Percentiles rank a stretch among this genome's conserved stretches.
These are phyloP conservation scores for Amphipyra tragopoginis DNA, from an alignment of 2,888 invertebrate species.

Conservation along the genomic window DNA sequence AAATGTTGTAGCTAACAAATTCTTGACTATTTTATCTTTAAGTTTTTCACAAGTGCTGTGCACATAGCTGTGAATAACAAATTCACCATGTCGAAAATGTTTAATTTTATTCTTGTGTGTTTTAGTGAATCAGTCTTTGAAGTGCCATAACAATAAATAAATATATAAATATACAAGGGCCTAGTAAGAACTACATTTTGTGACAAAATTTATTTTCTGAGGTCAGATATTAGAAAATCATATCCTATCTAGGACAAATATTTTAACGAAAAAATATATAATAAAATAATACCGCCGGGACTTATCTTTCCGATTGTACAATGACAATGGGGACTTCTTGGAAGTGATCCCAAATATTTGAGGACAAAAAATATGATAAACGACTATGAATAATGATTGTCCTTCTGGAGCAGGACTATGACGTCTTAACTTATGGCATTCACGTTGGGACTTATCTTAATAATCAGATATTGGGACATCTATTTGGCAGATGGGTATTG, in stretches of 20 bases:
- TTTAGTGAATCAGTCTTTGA: no score
- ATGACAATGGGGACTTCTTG: conserved; percentile 49
- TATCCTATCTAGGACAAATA: background rate
- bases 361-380: conserved; percentile 64
- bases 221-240: background rate
- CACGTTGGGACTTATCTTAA: conserved; percentile 40
- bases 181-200: no score
- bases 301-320: conserved; percentile 50
- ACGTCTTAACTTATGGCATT: conserved; percentile 44
- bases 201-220: background rate
- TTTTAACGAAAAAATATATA: background rate
- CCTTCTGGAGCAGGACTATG: conserved; percentile 33
- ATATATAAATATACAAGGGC: no score
- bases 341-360: conserved; percentile 60
- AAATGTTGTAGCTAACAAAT: no score
- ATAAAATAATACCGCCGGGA: conserved; percentile 11
- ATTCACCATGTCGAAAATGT: no score
- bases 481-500: conserved; percentile 2
- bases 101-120: no score
- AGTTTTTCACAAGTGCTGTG: no score
- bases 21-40: no score
- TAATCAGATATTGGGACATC: conserved; percentile 27
- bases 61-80: no score
- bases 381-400: conserved; percentile 56
- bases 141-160: no score